Base-by-base conservation (phyloP, 37 sponge, comb jelly and placozoan species). In the Mnemiopsis leidyi region DNA sequence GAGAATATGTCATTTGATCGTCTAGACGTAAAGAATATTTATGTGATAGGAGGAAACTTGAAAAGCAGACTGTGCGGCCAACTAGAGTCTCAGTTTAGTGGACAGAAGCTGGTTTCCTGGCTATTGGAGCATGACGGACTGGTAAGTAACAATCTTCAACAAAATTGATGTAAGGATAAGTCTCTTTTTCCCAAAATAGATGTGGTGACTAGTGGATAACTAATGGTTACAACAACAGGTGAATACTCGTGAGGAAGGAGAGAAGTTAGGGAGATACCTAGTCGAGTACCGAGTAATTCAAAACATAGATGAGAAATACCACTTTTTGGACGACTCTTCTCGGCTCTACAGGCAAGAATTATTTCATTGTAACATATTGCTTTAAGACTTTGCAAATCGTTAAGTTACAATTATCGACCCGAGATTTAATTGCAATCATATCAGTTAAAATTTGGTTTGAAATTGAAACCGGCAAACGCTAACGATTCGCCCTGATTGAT, bases 51-150 rank as follows among this genome's bases (percentile, higher is more conserved):
- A 36, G 79, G 33, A 20, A 77, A 77, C 35, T 20, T 77, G 36
- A 28, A 32, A 36, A 32, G 32, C 18, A 32, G 16, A 36, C 20
- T 32, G 18, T 3, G 79, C 1, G 35, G 33, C 36, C 36, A 77
- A 20, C 3, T 77, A 32, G 36, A 26, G 0, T 21, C 9, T 36
- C 61, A 48, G 61, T 77, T 77, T 36, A 77, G 32, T 32, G 79
- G 79, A 77, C 79, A 77, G 36, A 77, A 77, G 32, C 79, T 77
- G 1, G 79, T 77, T 33, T 26, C 26, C 35, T 77, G 79, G 79
- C 3, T 77, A 13, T 0, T 77, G 79, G 32, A 77, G 35, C 1
- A 77, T 36, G 79, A 77, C 18, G 73, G 73, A 29, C 73, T n/a
- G 73, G 79, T 77, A 16, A 7, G 1, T 0, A 20, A 48, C 61